These are phyloP conservation scores for Crossocerus cetratus DNA, from an alignment of 2,888 invertebrate genomes.

Conservation along the genomic window DNA sequence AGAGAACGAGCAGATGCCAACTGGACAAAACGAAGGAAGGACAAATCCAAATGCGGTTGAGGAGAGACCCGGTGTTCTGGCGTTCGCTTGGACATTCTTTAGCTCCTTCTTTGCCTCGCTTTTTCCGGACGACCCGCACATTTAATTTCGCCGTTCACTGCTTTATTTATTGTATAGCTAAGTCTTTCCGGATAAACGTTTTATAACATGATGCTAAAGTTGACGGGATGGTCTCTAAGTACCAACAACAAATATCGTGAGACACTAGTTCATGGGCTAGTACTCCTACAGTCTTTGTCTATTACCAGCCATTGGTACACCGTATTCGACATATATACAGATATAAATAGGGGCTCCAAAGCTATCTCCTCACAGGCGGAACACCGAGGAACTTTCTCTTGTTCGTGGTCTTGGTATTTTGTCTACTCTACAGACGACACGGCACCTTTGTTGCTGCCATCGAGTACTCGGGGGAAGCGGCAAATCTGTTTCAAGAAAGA, in stretches of 20 bases:
- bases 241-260: neutral
- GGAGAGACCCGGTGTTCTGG: conserved; percentile 82
- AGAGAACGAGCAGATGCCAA: conserved; percentile 65
- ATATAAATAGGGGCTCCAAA: no score
- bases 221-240: conserved; percentile 30
- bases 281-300: no score
- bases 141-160: conserved; percentile 68
- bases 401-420: no score
- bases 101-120: conserved; percentile 96
- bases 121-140: conserved; percentile 91
- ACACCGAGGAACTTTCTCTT: no score
- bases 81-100: conserved; percentile 92
- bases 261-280: no score
- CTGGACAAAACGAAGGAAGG: conserved; percentile 63
- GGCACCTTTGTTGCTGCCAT: no score
- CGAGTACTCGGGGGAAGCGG: neutral
- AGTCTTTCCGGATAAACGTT: conserved; percentile 33
- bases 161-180: conserved; percentile 39
- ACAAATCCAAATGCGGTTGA: conserved; percentile 74
- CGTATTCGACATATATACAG: neutral
- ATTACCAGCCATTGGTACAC: neutral
- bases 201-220: conserved; percentile 22
- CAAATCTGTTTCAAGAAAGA: neutral
- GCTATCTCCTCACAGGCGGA: no score
- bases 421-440: no score